Base-by-base conservation (phyloP, 2,888 invertebrate genomes). In the Corythucha ciliata region DNA sequence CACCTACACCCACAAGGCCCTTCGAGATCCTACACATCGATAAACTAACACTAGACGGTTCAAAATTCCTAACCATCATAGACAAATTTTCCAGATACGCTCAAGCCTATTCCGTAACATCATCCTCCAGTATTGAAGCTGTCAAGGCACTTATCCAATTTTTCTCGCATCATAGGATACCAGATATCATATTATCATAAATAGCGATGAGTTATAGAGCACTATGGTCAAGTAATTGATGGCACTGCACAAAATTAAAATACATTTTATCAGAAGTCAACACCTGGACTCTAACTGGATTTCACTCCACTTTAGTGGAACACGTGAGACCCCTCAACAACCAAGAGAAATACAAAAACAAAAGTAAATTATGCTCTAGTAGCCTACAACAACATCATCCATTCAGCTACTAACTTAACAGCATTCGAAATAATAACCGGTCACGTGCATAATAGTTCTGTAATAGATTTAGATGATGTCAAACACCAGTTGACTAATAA, bases 21-120 rank as follows among this genome's bases (percentile, higher is more conserved):
- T 51, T 59, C 14, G 57, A 61, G 53, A 58, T 54, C 4, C 26
- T 58, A 12, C 59, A 59, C 27, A 42, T 57, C 6, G 55, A 60
- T 34, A 54, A 34, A 34, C 48, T 54, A 7, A 32, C 51, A 2
- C 6, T 54, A 8, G 47, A 47, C 5, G 24, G 14, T 16, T 37
- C 39, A 16, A 49, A 49, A 42, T 57, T 54, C 33, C 41, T 57
- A 10, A 54, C 58, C 12, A 47, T 59, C 20, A 39, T 53, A 4
- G 57, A 59, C 41, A n/a, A 29, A n/a, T 56, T 58, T 29, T 58
- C 57, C 10, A 53, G 54, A 36, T 58, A 45, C 39, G 52, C 56
- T 4, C 52, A 55, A 48, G 56, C 54, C 7, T 54, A 52, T 22
- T 10, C 18, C 2, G 2, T 54, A 12, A 21, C 16, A 1, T 45